A percentile compares a stretch with the other conserved stretches of the same genome.
phyloP scores from a whole-genome alignment of 2,888 invertebrate species.

The Diloba caeruleocephala region DNA sequence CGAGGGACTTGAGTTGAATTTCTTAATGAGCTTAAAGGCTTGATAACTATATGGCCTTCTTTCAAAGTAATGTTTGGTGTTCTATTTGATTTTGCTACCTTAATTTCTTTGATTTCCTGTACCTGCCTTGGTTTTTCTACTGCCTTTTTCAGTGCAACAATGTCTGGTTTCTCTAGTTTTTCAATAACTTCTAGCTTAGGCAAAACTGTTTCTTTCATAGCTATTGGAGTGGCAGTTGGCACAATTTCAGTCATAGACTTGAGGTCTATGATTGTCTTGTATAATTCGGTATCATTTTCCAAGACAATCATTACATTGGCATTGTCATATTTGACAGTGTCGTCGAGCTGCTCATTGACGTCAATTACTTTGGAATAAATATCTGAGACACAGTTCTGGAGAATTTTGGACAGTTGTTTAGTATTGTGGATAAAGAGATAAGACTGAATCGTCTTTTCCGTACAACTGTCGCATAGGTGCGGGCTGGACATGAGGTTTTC shows the following conservation, averaged over 20 bases:
- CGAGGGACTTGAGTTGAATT: constrained; percentile 39
- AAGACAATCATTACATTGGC: constrained; percentile 69
- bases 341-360: constrained; percentile 57
- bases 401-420: constrained; percentile 61
- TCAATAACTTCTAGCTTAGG: constrained; percentile 1
- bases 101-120: constrained; percentile 12
- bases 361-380: constrained; percentile 66
- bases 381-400: constrained; percentile 63
- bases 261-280: constrained; percentile 54
- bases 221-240: constrained; percentile 46
- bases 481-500: constrained; percentile 59
- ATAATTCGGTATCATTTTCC: constrained; percentile 62
- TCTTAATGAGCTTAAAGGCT: constrained; percentile 49
- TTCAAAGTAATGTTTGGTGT: constrained; percentile 58
- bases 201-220: constrained; percentile 25
- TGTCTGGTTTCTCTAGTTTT: constrained; percentile 8
- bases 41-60: constrained; percentile 62
- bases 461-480: constrained; percentile 63
- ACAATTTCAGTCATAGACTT: constrained; percentile 52
- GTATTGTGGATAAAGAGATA: constrained; percentile 69
- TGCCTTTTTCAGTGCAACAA: constrained; percentile 7
- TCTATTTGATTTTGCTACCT: constrained; percentile 23
- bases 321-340: constrained; percentile 44
- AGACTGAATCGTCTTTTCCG: constrained; percentile 65
- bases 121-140: constrained; percentile 6